Base-by-base conservation (phyloP, 2,113 vertebrate genomes). In the Catharus fuscescens region DNA sequence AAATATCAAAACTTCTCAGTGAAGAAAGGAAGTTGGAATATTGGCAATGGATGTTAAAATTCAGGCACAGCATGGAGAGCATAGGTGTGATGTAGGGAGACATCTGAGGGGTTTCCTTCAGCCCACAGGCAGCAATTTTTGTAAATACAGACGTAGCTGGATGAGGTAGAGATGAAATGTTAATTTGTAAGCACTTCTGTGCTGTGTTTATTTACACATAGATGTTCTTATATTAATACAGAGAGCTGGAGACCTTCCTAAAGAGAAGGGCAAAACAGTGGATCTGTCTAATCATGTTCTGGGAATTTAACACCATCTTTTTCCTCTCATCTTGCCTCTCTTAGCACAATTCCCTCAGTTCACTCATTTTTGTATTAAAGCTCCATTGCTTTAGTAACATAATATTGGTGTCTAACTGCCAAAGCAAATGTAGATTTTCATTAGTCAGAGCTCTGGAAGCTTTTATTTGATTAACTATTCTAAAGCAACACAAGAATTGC, bases 381-480 rank as follows among this genome's bases (percentile, higher is more conserved):
- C 72, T 65, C 53, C 66, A 15, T 66, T 92, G 29, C 50, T 95
- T 82, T 60, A 76, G 80, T 92, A 89, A 92, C 20, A 11, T 90
- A 92, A 92, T 93, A 88, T 61, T 59, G 26, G 38, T 66, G 29
- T 82, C 60, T 3, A 7, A 72, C 42, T 95, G 94, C 83, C 94
- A 95, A 94, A 94, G 78, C 42, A 97, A 94, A 93, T n/a, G 34
- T 32, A 61, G 40, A 79, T 73, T 93, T 93, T 92, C 40, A 28
- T 89, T 89, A 94, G 74, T 54, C 86, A 81, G 23, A 81, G 29
- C 20, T 91, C 94, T 61, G 77, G 71, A 91, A 72, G 26, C 32
- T 96, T 90, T 93, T 79, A 80, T 95, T 91, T 74, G 15, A 89
- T 93, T 78, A 91, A 71, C 69, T 87, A 45, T 72, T 85, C 44